Conservation (phyloP, 1,140 invertebrate species). For the Subanguina moxae region DNA sequence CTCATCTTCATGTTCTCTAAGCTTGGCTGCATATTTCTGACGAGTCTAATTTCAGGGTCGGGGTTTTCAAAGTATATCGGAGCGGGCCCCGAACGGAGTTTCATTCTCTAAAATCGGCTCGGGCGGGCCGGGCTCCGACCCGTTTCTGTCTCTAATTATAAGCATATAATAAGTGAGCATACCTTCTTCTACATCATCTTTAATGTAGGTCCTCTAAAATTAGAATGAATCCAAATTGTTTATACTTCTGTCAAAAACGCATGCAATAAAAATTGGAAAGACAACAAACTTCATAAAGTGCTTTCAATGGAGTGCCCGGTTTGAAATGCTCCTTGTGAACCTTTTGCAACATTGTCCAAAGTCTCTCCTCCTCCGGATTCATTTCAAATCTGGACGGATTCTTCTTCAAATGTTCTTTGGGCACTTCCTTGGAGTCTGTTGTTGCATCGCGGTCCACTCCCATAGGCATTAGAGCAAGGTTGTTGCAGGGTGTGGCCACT, state of each 20-base stretch:
- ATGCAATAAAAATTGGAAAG: constrained; percentile 19
- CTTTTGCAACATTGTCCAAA: constrained; percentile 48
- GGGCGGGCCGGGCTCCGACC: too few species aligned
- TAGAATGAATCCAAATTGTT: constrained; percentile 18
- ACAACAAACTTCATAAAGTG: constrained; percentile 41
- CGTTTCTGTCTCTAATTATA: too few species aligned
- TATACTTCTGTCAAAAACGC: not conserved
- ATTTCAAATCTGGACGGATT: constrained; percentile 49
- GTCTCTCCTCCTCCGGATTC: constrained; percentile 47
- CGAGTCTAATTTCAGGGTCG: too few species aligned
- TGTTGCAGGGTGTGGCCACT: constrained; percentile 40
- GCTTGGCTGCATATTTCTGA: too few species aligned
- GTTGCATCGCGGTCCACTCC: constrained; percentile 16
- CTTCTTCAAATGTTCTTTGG: constrained; percentile 23
- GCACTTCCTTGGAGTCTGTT: not conserved
- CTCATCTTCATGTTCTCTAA: too few species aligned
- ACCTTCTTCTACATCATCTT: constrained; percentile 50
- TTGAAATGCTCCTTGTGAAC: constrained; percentile 48
- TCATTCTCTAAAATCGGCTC: too few species aligned
- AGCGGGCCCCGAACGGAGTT: too few species aligned
- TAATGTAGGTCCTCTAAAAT: constrained; percentile 51
- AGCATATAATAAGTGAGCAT: too few species aligned
- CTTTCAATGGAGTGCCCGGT: constrained; percentile 37
- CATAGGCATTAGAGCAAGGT: constrained; percentile 35
- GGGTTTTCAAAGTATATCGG: too few species aligned